Base-by-base conservation (phyloP, 1,140 invertebrate genomes). In the Heliconius eleuchia region DNA sequence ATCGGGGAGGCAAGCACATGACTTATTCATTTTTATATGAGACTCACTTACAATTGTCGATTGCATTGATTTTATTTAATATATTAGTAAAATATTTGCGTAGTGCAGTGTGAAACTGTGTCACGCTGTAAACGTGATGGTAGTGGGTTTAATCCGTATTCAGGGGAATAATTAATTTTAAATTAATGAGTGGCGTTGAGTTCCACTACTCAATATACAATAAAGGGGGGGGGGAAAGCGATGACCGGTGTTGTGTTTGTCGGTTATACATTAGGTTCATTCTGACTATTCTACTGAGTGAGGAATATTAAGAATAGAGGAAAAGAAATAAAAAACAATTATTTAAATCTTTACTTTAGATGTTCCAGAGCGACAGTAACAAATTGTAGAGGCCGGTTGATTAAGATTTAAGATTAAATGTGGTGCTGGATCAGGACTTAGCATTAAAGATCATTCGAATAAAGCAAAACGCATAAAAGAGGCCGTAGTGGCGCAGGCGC, bases 1-100 rank as follows among this genome's bases (percentile, higher is more conserved):
- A 84, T 74, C 76, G 71, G 77, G 78, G 83, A 84, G 83, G 46
- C 73, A 60, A 57, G 77, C 81, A 85, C 82, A 84, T 85, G 85
- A 73, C 82, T 81, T 83, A 83, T 66, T 66, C 60, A 66, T 66
- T 3, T 83, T 82, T 76, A 80, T 70, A 37, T 74, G 72, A 57
- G 60, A 1, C 3, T 66, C 13, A 66, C 60, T 66, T 66, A 30
- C 34, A 30, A 66, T 66, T 11, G 13, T 27, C 16, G 5, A 34
- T 66, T 30, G 60, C 60, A 66, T 66, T 66, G 60, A 66, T 66
- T 66, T 66, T 66, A 66, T 66, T 66, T 66, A 66, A 66, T 66
- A 66, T 66, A 66, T 66, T 66, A 57, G 8, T 57, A 57, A 57
- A n/a, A n/a, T 23, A 8, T 23, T 23, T 4, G 23, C 3, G 27